A percentile compares a stretch with the other conserved stretches of the same genome.
These are phyloP conservation scores for Heliocidaris erythrogramma DNA, from an alignment of 35 echinoderm and acorn worm species.

Conservation along the genomic window DNA sequence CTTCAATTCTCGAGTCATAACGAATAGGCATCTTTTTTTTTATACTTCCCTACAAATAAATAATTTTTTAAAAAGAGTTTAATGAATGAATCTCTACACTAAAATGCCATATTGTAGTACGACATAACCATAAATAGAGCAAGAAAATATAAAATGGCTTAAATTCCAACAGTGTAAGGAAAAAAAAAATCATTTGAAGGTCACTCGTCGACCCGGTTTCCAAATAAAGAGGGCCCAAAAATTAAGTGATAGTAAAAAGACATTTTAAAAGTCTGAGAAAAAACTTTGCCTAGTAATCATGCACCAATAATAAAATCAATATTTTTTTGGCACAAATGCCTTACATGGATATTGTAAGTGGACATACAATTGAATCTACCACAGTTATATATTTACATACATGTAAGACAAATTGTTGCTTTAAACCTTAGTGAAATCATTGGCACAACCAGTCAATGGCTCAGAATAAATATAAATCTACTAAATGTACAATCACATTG, in stretches of 20 bases:
- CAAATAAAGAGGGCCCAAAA: not conserved
- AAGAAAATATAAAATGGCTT: not conserved
- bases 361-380: slow-evolving; percentile 20
- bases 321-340: not conserved
- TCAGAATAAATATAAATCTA: too few species aligned
- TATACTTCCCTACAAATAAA: not conserved
- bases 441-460: not conserved
- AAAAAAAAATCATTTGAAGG: not conserved
- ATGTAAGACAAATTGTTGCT: slow-evolving; percentile 31
- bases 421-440: not conserved
- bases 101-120: not conserved
- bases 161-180: not conserved
- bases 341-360: not conserved
- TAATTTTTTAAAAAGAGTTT: not conserved
- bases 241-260: not conserved
- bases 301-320: not conserved
- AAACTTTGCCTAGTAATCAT: not conserved
- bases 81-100: not conserved
- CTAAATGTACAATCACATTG: too few species aligned
- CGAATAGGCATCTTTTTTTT: not conserved
- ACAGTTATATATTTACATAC: slow-evolving; percentile 32
- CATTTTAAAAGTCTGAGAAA: not conserved
- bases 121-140: not conserved
- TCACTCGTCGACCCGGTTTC: not conserved
- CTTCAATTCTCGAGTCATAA: not conserved